A percentile compares a stretch with the other conserved stretches of the same genome.
Conservation (phyloP, 2,797 vertebrate genomes). For the Steatocranus sp. region DNA sequence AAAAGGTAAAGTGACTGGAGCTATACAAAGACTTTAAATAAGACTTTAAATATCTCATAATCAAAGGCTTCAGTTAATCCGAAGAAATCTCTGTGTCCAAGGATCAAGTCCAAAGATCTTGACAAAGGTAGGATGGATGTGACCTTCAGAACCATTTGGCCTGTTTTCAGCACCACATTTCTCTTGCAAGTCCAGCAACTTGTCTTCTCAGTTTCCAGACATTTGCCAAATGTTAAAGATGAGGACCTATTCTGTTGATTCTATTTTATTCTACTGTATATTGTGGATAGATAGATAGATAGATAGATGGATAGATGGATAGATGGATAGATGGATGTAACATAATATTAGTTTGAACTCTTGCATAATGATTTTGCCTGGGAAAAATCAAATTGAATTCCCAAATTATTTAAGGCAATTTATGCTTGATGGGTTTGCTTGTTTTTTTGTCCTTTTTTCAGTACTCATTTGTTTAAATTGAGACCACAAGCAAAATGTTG, state of each 20-base stretch:
- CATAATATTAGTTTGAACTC: neutral
- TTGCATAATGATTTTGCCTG: neutral
- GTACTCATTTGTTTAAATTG: neutral
- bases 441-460: neutral
- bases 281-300: fast-evolving
- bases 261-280: neutral
- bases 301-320: neutral
- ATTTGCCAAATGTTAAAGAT: neutral
- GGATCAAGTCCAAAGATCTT: neutral
- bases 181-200: neutral
- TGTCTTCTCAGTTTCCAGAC: neutral
- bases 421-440: neutral
- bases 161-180: neutral
- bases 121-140: neutral
- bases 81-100: neutral
- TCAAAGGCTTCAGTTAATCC: neutral
- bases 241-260: neutral
- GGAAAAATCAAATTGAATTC: neutral
- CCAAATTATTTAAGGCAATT: neutral
- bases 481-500: neutral
- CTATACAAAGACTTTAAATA: neutral
- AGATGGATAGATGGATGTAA: neutral
- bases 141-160: neutral
- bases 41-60: neutral
- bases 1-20: neutral